phyloP scores from a whole-genome alignment of 2,797 vertebrate genomes.

The Urosaurus nigricauda region DNA sequence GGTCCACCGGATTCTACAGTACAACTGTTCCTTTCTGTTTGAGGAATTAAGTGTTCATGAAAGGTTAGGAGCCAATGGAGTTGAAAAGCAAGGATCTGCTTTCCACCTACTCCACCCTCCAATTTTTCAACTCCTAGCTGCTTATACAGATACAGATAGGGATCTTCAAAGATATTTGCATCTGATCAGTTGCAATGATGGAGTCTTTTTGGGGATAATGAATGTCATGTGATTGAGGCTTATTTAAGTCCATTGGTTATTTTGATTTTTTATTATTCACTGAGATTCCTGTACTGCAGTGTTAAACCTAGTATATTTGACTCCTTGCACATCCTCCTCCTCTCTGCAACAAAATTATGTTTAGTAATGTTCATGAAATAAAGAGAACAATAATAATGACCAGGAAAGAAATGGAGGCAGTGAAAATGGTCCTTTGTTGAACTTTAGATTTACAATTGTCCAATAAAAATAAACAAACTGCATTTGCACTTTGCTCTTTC shows the following conservation, averaged over 20 bases:
- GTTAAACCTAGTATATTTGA: too few relatives aligned
- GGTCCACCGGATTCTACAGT: slow-evolving; percentile 73
- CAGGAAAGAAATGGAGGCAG: too few relatives aligned
- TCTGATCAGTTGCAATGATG: not conserved
- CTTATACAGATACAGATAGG: slow-evolving; percentile 31
- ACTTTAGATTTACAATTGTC: too few relatives aligned
- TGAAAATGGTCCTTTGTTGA: too few relatives aligned
- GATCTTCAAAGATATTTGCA: slow-evolving; percentile 43
- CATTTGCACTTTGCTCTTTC: too few relatives aligned
- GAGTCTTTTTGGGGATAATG: not conserved
- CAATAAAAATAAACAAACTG: too few relatives aligned
- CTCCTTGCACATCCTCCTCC: too few relatives aligned
- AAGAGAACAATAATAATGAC: too few relatives aligned
- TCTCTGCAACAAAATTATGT: too few relatives aligned
- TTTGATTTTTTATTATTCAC: not conserved
- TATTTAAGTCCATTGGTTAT: not conserved
- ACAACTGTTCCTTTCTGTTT: slow-evolving; percentile 72
- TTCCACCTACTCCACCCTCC: slow-evolving; percentile 34
- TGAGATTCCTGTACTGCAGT: not conserved
- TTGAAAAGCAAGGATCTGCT: slow-evolving; percentile 70
- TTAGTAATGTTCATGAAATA: too few relatives aligned
- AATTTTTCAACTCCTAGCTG: slow-evolving; percentile 40
- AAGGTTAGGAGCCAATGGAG: slow-evolving; percentile 75
- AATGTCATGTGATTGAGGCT: not conserved
- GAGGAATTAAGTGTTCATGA: slow-evolving; percentile 78